Base-by-base conservation (phyloP, 2,888 invertebrate genomes). In the Thymelicus lineola region DNA sequence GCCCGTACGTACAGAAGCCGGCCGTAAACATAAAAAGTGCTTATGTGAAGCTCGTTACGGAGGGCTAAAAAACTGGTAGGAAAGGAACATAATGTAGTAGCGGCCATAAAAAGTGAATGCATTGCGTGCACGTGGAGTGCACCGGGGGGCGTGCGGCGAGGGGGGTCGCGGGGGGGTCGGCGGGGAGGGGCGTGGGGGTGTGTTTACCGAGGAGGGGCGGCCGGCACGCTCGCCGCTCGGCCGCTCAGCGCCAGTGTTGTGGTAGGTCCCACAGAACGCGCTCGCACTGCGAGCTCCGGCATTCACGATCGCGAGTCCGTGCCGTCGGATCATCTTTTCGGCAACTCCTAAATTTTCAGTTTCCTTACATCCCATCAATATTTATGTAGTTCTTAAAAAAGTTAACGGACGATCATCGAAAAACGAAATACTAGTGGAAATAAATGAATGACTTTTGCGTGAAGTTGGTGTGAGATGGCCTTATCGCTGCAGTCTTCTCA, bases 401-500 rank as follows among this genome's bases (percentile, higher is more conserved):
- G 17, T 35, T 45, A 12, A 35, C 58, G 65, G 57, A 46, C 66
- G 2, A 58, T 60, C 50, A 71, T 74, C 53, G 77, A 74, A 82
- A 72, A 71, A 74, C 53, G 77, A 74, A 82, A 72, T 81, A 81
- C 85, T 85, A 70, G 86, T 88, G 86, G 84, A 79, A 83, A 86
- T 91, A 87, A 89, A 90, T 92, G 91, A 79, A 85, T 86, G 61
- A 60, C 64, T 66, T 66, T 76, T 84, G 82, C 79, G 89, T 90
- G 95, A 86, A 82, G 89, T 77, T 94, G 94, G 79, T 94, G 95
- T 84, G 92, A 94, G 83, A 94, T 95, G 88, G 91, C 94, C 77
- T 86, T 95, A 81, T 95, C 95, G 84, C 93, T 95, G 82, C 94
- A 94, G 79, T 88, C 94, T 82, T 90, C 94, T 86, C 94, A 94